Evolutionary conservation across 2,797 vertebrate species (phyloP).

Genomic region (Okamejei kenojei): DNA sequence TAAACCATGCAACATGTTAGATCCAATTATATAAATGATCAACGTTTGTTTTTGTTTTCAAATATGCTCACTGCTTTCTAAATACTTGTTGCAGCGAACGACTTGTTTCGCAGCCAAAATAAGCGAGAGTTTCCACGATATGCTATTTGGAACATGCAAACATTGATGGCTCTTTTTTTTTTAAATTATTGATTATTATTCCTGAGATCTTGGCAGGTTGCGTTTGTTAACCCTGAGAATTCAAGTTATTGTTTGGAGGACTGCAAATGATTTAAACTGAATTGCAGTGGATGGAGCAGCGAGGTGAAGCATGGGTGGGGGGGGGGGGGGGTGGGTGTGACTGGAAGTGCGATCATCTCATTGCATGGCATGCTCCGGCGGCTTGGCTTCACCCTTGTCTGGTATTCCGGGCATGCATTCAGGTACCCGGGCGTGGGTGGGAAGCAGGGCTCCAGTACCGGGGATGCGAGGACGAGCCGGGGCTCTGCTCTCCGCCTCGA

Average conservation of each 20-base stretch:
- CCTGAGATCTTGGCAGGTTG: neutral
- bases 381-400: neutral
- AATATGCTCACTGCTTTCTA: neutral
- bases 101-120: neutral
- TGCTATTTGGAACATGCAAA: neutral
- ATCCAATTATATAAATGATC: neutral
- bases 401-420: neutral
- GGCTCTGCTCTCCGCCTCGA: neutral
- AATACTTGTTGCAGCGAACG: slow-evolving; percentile 1
- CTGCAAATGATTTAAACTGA: no score
- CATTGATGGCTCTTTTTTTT: neutral
- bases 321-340: no score
- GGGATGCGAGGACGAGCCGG: neutral
- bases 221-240: neutral
- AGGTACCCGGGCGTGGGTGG: neutral
- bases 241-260: neutral
- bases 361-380: neutral
- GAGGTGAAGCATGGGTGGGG: no score
- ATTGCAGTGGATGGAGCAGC: neutral
- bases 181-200: neutral
- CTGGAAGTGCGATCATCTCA: no score
- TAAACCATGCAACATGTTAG: neutral
- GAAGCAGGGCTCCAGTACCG: neutral
- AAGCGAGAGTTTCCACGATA: neutral
- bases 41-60: neutral